Evolutionary conservation across 2,797 vertebrate genomes (phyloP).

Genomic region (Onychomys torridus): DNA sequence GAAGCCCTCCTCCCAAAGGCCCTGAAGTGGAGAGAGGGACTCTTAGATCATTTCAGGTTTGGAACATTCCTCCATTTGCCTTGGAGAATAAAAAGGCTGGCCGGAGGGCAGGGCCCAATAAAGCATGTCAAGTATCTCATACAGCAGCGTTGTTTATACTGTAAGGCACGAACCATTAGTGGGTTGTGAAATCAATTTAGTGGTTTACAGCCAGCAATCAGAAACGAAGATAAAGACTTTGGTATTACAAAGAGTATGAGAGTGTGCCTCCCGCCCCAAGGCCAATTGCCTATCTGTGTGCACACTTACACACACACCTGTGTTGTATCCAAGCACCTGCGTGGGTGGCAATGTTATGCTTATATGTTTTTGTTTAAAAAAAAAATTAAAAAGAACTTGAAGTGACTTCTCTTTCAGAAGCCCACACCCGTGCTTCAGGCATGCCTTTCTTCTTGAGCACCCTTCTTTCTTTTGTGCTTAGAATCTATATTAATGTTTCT

Average conservation of each 20-base stretch:
- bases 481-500: background rate
- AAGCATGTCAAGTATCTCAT: background rate
- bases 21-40: rapidly evolving
- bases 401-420: background rate
- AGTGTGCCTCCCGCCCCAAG: rapidly evolving
- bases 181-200: constrained; percentile 68
- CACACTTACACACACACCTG: background rate
- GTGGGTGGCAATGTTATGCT: too few species aligned
- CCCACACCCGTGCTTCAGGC: background rate
- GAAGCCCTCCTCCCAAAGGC: background rate
- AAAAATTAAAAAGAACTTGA: background rate
- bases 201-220: constrained; percentile 54
- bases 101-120: rapidly evolving
- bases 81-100: background rate
- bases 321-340: background rate
- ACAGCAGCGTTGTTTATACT: background rate
- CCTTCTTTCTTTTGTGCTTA: background rate
- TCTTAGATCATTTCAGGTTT: background rate
- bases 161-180: constrained; percentile 21
- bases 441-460: background rate
- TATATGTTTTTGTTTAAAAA: background rate
- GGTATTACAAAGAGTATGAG: background rate
- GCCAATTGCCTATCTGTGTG: too few species aligned
- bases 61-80: background rate
- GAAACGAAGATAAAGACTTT: background rate